Base-by-base conservation (phyloP, 2,113 vertebrate genomes). In the Pachycephala philippinensis region DNA sequence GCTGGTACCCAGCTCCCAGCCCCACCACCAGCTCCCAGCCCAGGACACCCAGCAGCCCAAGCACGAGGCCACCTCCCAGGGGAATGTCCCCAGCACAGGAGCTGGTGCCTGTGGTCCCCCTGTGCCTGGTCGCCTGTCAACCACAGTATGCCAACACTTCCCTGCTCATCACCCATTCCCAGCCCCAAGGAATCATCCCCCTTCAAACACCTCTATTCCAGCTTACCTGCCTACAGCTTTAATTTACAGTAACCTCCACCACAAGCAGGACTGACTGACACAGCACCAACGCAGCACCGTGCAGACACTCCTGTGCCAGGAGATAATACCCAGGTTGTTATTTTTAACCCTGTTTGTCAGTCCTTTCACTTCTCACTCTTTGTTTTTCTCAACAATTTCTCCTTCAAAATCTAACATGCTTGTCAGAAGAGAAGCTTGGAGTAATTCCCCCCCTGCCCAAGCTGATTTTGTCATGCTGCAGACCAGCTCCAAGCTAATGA, bases 381-480 rank as follows among this genome's bases (percentile, higher is more conserved):
- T 81, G 52, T 54, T 93, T 77, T 66, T 56, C 89, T 35, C 68
- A 69, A 72, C 60, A 75, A 77, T 63, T 78, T 72, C 72, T 78
- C 83, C 35, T 45, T 87, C 64, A 66, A 68, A 94, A 90, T 40
- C 52, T 27, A 72, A 74, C 30, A 15, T 0, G 2, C 40, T 63
- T 78, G n/a, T 71, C 80, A 59, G 49, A 35, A 70, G 24, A 40
- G 30, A 88, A 40, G 39, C 33, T 70, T 33, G 45, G 18, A 44
- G 9, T 3, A 52, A 31, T 52, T 28, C 1, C 4, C 4, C 23
- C 8, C 15, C 0, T 3, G n/a, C 45, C 22, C 1, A 2, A 53
- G 63, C 13, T 71, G 47, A 80, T 65, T 84, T 53, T 88, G 22
- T 42, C 26, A 1, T 16, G 72, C 69, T 87, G 60, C 59, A 89